Conservation (phyloP, 2,888 invertebrate genomes). For the Encarsia formosa region DNA sequence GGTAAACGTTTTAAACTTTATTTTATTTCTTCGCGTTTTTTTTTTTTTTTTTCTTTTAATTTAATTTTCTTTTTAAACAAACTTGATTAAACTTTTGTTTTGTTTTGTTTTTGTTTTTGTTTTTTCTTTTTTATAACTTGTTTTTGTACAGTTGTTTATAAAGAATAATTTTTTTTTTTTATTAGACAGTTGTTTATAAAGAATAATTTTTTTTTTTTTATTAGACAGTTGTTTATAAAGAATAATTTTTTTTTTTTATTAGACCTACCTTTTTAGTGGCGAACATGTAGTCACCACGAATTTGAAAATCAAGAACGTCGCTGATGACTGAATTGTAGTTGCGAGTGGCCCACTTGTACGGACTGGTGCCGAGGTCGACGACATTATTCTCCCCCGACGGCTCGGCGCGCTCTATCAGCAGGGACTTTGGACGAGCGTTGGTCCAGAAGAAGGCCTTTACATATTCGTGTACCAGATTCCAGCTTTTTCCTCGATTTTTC, state of each 20-base stretch:
- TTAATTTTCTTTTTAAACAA: too few relatives aligned
- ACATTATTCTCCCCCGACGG: slow-evolving; percentile 59
- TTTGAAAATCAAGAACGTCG: slow-evolving; percentile 76
- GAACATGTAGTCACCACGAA: slow-evolving; percentile 82
- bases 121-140: background rate
- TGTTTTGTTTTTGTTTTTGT: too few relatives aligned
- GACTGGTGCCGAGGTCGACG: slow-evolving; percentile 39
- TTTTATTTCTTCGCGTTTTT: too few relatives aligned
- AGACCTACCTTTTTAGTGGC: slow-evolving; percentile 62
- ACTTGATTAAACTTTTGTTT: too few relatives aligned
- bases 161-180: too few relatives aligned
- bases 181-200: too few relatives aligned
- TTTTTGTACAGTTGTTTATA: background rate
- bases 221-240: too few relatives aligned
- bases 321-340: slow-evolving; percentile 56
- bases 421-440: slow-evolving; percentile 52
- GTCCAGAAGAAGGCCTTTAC: slow-evolving; percentile 80
- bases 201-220: too few relatives aligned
- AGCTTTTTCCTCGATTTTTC: slow-evolving; percentile 69
- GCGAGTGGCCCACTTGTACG: slow-evolving; percentile 19
- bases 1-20: too few relatives aligned
- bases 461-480: slow-evolving; percentile 64
- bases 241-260: too few relatives aligned
- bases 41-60: too few relatives aligned
- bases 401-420: slow-evolving; percentile 68